Evolutionary conservation across 2,888 invertebrate genomes (phyloP).

Genomic region (Drosophila hamatofila): DNA sequence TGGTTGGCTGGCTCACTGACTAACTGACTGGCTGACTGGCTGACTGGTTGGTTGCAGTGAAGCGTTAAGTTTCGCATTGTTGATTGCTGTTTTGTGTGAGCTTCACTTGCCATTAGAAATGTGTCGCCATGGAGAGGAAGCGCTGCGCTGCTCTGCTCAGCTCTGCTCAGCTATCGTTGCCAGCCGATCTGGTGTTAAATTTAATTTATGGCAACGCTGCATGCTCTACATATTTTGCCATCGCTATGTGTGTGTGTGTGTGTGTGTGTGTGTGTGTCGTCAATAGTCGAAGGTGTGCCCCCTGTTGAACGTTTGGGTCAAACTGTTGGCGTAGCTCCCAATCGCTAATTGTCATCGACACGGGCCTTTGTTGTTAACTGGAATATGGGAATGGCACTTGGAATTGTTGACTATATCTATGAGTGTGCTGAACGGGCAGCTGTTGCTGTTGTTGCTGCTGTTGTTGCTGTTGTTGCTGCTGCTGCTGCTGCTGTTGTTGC

Average conservation of each 20-base stretch:
- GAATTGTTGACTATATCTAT: slow-evolving; percentile 28
- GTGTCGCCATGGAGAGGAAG: slow-evolving; percentile 41
- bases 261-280: slow-evolving; percentile 8
- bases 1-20: not conserved
- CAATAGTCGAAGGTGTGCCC: slow-evolving; percentile 57
- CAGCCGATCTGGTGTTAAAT: slow-evolving; percentile 78
- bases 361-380: slow-evolving; percentile 67
- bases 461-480: slow-evolving; percentile 25
- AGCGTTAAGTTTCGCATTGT: slow-evolving; percentile 69
- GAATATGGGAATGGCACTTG: slow-evolving; percentile 62
- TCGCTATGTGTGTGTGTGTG: not conserved
- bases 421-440: slow-evolving; percentile 19
- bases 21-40: not conserved
- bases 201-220: slow-evolving; percentile 80
- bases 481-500: too few species aligned
- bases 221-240: slow-evolving; percentile 78
- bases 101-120: slow-evolving; percentile 79
- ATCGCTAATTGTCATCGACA: slow-evolving; percentile 81
- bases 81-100: slow-evolving; percentile 58
- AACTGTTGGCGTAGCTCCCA: slow-evolving; percentile 43
- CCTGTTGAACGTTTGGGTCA: slow-evolving; percentile 47
- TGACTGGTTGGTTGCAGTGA: slow-evolving; percentile 57
- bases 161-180: slow-evolving; percentile 54
- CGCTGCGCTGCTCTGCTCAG: slow-evolving; percentile 5
- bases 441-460: slow-evolving; percentile 26